Evolutionary conservation across 2,797 vertebrate species (phyloP).

Genomic region (Phaenicophaeus curvirostris): DNA sequence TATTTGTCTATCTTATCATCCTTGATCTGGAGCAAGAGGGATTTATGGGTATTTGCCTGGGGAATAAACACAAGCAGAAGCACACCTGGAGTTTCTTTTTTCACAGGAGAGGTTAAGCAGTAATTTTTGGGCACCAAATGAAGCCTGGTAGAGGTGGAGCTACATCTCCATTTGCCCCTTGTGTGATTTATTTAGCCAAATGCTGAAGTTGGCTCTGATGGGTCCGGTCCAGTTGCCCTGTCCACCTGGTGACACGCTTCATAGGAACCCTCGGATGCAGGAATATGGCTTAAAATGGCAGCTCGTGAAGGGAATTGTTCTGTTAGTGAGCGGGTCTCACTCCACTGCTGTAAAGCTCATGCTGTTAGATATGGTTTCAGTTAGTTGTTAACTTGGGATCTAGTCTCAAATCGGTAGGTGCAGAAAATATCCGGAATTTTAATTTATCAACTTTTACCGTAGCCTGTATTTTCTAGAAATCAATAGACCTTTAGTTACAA

Average conservation of each 20-base stretch:
- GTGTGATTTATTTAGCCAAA: background rate
- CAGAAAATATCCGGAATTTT: background rate
- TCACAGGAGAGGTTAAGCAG: rapidly evolving
- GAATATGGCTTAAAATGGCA: background rate
- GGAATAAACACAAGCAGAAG: background rate
- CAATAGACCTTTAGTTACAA: background rate
- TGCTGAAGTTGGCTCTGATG: background rate
- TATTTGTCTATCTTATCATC: background rate
- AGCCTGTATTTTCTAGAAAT: background rate
- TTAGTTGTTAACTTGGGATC: background rate
- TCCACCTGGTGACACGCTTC: background rate
- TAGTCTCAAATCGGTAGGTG: background rate
- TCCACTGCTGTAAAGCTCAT: background rate
- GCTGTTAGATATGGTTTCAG: background rate
- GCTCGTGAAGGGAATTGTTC: background rate
- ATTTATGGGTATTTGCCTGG: background rate
- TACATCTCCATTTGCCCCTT: rapidly evolving
- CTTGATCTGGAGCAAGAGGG: background rate
- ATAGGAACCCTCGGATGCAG: background rate
- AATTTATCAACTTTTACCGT: background rate
- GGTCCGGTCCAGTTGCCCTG: background rate
- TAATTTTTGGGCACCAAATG: rapidly evolving
- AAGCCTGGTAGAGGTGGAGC: no score
- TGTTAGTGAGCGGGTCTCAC: background rate
- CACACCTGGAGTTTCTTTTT: background rate